A percentile compares a stretch with the other conserved stretches of the same genome.
Evolutionary conservation across 1,140 invertebrate genomes (phyloP).

Genomic region (Dendroctonus valens): DNA sequence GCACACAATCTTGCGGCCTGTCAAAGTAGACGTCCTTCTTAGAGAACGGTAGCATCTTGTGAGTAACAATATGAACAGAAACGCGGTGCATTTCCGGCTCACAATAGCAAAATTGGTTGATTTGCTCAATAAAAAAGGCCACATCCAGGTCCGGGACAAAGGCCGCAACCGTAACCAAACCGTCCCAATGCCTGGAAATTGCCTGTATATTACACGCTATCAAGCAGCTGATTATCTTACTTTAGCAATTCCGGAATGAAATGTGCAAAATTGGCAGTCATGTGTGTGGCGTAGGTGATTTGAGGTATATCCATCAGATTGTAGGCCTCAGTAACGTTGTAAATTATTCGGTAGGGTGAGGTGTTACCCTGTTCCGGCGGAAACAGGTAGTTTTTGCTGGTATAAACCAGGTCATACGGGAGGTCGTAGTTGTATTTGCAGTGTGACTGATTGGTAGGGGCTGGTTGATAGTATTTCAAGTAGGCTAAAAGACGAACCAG

Average conservation of each 20-base stretch:
- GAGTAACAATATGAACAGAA: slow-evolving; percentile 68
- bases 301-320: slow-evolving; percentile 41
- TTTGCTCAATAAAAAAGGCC: slow-evolving; percentile 59
- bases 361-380: slow-evolving; percentile 59
- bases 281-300: slow-evolving; percentile 71
- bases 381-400: slow-evolving; percentile 48
- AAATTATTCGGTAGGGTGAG: slow-evolving; percentile 64
- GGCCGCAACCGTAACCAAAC: slow-evolving; percentile 68
- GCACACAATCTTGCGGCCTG: slow-evolving; percentile 14
- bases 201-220: not conserved
- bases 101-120: slow-evolving; percentile 63
- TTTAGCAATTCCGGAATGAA: slow-evolving; percentile 67
- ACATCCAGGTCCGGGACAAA: slow-evolving; percentile 72
- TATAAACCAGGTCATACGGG: slow-evolving; percentile 56
- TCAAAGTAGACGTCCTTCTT: slow-evolving; percentile 28
- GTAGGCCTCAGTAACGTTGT: slow-evolving; percentile 58
- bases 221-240: slow-evolving; percentile 36
- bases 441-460: slow-evolving; percentile 53
- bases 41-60: slow-evolving; percentile 47
- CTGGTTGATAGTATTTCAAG: slow-evolving; percentile 4
- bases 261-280: slow-evolving; percentile 71
- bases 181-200: slow-evolving; percentile 63
- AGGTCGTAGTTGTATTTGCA: slow-evolving; percentile 65
- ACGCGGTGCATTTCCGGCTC: slow-evolving; percentile 65
- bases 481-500: slow-evolving; percentile 14